These are phyloP conservation scores for Perca schrenkii DNA, from an alignment of 2,113 vertebrate species.

Conservation along the genomic window DNA sequence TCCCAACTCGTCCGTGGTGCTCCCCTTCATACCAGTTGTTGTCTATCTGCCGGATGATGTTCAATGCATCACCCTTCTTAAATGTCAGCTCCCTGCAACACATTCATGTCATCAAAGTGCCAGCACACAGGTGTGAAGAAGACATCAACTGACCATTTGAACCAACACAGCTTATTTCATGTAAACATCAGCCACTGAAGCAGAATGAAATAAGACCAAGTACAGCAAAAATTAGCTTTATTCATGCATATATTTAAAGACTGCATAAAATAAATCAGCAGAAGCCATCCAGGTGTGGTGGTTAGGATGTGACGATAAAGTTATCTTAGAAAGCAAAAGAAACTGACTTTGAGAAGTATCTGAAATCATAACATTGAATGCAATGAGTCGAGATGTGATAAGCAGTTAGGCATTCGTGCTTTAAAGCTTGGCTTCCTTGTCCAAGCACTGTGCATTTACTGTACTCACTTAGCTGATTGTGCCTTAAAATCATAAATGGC, in stretches of 20 bases:
- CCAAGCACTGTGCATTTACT: background rate
- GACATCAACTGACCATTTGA: background rate
- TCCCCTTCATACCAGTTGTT: constrained; percentile 99
- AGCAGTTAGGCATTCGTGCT: constrained; percentile 40
- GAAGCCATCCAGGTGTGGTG: constrained; percentile 15
- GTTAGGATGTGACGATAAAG: background rate
- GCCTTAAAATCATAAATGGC: constrained; percentile 99
- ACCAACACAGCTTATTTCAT: constrained; percentile 2
- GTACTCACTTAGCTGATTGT: constrained; percentile 98
- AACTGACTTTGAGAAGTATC: constrained; percentile 2
- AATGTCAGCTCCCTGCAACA: constrained; percentile 96
- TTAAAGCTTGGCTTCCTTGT: background rate
- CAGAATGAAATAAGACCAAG: background rate
- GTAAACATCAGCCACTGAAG: constrained; percentile 22
- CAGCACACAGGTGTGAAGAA: background rate
- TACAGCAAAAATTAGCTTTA: background rate
- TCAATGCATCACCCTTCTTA: constrained; percentile 97
- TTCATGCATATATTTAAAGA: constrained; percentile 36
- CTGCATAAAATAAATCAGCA: background rate
- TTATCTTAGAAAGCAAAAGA: constrained; percentile 13
- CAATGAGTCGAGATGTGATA: constrained; percentile 9
- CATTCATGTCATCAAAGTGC: constrained; percentile 31
- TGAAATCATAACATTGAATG: background rate
- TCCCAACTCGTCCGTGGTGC: constrained; percentile 92
- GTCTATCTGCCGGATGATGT: constrained; percentile 98